phyloP scores from a whole-genome alignment of 35 echinoderm and acorn worm species.

The Holothuria glaberrima region DNA sequence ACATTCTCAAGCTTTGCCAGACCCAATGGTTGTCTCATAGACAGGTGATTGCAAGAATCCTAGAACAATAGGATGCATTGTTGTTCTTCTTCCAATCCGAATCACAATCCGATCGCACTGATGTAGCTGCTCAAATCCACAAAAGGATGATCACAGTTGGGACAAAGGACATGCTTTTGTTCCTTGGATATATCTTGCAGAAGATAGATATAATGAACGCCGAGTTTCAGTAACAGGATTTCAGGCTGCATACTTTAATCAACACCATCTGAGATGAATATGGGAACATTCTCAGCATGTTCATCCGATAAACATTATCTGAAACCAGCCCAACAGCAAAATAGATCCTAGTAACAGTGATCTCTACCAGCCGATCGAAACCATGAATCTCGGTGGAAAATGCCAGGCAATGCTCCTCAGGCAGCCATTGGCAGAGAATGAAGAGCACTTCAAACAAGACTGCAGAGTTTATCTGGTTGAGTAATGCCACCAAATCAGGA shows the following conservation, averaged over 20 bases:
- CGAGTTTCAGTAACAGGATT: conserved; percentile 49
- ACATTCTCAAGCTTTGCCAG: conserved; percentile 40
- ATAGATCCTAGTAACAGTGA: too few species aligned
- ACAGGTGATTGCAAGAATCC: conserved; percentile 25
- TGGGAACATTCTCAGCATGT: too few species aligned
- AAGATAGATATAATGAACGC: conserved; percentile 47
- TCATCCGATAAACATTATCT: too few species aligned
- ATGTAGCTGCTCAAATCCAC: conserved; percentile 45
- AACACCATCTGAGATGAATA: too few species aligned
- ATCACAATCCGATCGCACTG: conserved; percentile 43
- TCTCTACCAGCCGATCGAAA: too few species aligned
- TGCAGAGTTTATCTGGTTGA: conserved; percentile 44
- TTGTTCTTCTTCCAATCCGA: conserved; percentile 35
- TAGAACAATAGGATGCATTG: conserved; percentile 51
- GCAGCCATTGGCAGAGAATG: conserved; percentile 39
- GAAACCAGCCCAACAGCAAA: too few species aligned
- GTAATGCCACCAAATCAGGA: conserved; percentile 48
- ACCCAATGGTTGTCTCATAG: conserved; percentile 54
- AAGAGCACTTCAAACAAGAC: conserved; percentile 34
- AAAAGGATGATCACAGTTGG: conserved; percentile 32
- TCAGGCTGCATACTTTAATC: conserved; percentile 46
- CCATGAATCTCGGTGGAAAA: too few species aligned
- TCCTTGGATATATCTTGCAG: conserved; percentile 53
- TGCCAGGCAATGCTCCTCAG: conserved; percentile 58
- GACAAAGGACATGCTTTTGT: conserved; percentile 55